Evolutionary conservation across 2,888 invertebrate species (phyloP), one percentile per base, ranked within the genome.

Genomic region (Cryptophagus acutangulus): DNA sequence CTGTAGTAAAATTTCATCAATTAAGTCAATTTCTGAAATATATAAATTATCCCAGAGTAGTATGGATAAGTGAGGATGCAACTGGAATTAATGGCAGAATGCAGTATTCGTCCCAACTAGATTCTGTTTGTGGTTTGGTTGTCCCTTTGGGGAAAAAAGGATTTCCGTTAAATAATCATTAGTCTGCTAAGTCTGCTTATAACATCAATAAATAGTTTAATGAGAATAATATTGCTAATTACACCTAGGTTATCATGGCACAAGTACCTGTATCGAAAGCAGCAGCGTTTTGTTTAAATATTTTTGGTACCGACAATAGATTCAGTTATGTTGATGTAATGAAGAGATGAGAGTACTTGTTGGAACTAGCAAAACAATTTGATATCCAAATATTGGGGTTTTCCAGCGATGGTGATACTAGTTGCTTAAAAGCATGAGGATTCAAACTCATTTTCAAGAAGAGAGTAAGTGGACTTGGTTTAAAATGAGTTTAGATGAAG

Each of bases 261-360:
- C 20, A 20, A 20, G 20, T 20, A 9, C 20, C 20, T 9, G 6
- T 20, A 9, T 9, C 20, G 9, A 20, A 20, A 8, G 6, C 20
- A 6, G 9, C 20, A 8, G 20, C 20, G 9, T 20, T 20, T 20
- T 20, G 20, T 20, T 20, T 20, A 20, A 20, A 20, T 9, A 20
- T 20, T 20, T 20, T 20, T 20, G 20, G 20, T 8, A 20, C 20
- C 9, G 20, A 20, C 20, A 20, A 20, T 20, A 20, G 9, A 20
- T 20, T 20, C 6, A 8, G 6, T 6, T 20, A 20, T 20, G 9
- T 40, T 9, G 48, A 45, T 34, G 43, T 48, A 2, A 26, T 13
- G 17, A 15, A 25, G n/a, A 29, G 48, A 14, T 45, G 42, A 42
- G 18, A 35, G 13, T 2, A 5, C 8, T 37, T 45, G 8, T 38